Percentiles rank a stretch among this genome's conserved stretches.
Conservation (phyloP, 2,113 vertebrate genomes). For the Noturus placidus region DNA sequence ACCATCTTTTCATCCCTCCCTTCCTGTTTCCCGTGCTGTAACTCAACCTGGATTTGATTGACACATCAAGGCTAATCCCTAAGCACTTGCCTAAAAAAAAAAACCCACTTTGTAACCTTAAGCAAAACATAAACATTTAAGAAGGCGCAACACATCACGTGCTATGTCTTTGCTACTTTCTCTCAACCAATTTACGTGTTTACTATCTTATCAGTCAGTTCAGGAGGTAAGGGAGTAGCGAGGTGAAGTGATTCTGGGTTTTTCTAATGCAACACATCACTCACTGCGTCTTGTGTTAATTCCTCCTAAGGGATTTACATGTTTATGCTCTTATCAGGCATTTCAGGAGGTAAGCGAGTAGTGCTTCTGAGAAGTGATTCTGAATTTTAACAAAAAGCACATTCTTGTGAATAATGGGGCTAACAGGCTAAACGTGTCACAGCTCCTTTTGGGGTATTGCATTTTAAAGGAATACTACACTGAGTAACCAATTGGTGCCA, state of each 20-base stretch:
- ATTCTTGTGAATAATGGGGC: slow-evolving; percentile 15
- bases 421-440: slow-evolving; percentile 7
- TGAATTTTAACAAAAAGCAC: slow-evolving; percentile 41
- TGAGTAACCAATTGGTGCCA: neutral
- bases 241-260: slow-evolving; percentile 40
- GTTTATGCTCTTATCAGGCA: slow-evolving; percentile 50
- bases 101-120: slow-evolving; percentile 50
- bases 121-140: slow-evolving; percentile 39
- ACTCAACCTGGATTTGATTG: slow-evolving; percentile 59
- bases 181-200: slow-evolving; percentile 55
- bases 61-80: slow-evolving; percentile 54
- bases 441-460: neutral
- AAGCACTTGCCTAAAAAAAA: slow-evolving; percentile 48
- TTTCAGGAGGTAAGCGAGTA: slow-evolving; percentile 47
- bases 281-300: slow-evolving; percentile 43
- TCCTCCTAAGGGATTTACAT: slow-evolving; percentile 54
- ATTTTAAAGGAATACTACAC: neutral
- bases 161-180: slow-evolving; percentile 37
- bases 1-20: slow-evolving; percentile 7
- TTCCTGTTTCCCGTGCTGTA: slow-evolving; percentile 19
- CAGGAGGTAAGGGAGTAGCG: slow-evolving; percentile 41
- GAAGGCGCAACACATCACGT: slow-evolving; percentile 40
- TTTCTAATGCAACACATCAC: slow-evolving; percentile 33
- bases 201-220: slow-evolving; percentile 47
- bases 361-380: slow-evolving; percentile 32